phyloP scores from a whole-genome alignment of 2,888 invertebrate species.

The Clanis bilineata region DNA sequence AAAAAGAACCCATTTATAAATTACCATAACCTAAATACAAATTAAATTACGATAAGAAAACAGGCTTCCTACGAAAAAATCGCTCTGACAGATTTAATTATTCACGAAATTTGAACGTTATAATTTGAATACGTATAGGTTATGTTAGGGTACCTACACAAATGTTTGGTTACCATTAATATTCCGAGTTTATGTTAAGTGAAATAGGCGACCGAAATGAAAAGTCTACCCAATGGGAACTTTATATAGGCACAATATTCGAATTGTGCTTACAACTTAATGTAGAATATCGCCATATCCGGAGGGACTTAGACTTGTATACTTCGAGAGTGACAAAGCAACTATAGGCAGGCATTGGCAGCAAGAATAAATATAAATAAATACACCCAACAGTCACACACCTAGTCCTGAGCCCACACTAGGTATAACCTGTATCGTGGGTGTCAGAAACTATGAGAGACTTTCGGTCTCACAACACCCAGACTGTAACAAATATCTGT shows the following conservation, averaged over 20 bases:
- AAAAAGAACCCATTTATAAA: not conserved
- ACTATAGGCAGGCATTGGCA: too few relatives aligned
- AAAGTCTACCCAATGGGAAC: conserved; percentile 15
- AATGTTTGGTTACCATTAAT: conserved; percentile 44
- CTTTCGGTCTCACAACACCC: too few relatives aligned
- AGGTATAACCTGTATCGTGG: too few relatives aligned
- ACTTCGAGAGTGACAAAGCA: too few relatives aligned
- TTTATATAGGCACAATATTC: not conserved
- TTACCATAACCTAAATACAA: conserved; percentile 7
- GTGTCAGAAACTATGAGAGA: too few relatives aligned
- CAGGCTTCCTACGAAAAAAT: conserved; percentile 4
- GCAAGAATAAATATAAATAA: too few relatives aligned
- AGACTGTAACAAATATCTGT: too few relatives aligned
- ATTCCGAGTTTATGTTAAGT: conserved; percentile 30
- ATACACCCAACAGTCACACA: too few relatives aligned
- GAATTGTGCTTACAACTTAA: too few relatives aligned
- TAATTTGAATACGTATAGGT: conserved; percentile 27
- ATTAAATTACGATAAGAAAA: not conserved
- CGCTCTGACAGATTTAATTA: conserved; percentile 23
- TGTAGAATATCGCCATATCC: too few relatives aligned
- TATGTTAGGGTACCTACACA: conserved; percentile 27
- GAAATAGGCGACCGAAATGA: conserved; percentile 23
- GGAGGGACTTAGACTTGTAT: too few relatives aligned
- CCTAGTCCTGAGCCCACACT: too few relatives aligned
- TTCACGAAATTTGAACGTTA: conserved; percentile 31